Evolutionary conservation across 1,140 invertebrate species (phyloP), one percentile per base, ranked within the genome.

Genomic region (Drosophila sp.): DNA sequence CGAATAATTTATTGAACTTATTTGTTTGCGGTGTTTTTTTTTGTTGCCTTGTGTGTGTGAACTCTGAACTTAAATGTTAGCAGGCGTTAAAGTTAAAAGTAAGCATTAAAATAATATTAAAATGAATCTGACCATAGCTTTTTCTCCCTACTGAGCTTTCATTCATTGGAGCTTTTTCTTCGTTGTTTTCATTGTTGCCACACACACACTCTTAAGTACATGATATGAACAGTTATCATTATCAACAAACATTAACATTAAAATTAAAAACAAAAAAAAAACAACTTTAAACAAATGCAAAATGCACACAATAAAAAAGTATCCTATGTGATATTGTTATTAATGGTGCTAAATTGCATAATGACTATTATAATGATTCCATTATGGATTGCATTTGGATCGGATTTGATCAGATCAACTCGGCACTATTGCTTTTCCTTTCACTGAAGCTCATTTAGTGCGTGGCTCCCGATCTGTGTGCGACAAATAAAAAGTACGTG

Each of bases 401-500:
- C 21, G 46, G 18, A 41, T 64, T 34, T 18, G 40, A 69, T 53
- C 65, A 32, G 41, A 67, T 69, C n/a, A 45, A 29, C 51, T 73
- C 25, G 43, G 34, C 56, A 13, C 13, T 21, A 46, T 43, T 29
- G 41, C 36, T 41, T 14, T 21, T 21, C 25, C 3, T 21, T 4
- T 16, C 51, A 2, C n/a, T n/a, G n/a, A n/a, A n/a, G 16, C 13
- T 11, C 16, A 13, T 16, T 71, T 90, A 87, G 50, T 82, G 82
- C 9, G 91, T 90, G 25, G 92, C 90, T 46, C 92, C 93, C 75
- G 92, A 94, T 90, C 95, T 96, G 93, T 95, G 96, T 82, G 97
- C 96, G 58, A 95, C 89, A 92, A 94, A 96, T 45, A 97, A 92
- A 76, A 97, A 94, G 89, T 95, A 97, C 4, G 95, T 92, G 54